Base-by-base conservation (phyloP, 2,888 invertebrate species). In the Diarsia mendica region DNA sequence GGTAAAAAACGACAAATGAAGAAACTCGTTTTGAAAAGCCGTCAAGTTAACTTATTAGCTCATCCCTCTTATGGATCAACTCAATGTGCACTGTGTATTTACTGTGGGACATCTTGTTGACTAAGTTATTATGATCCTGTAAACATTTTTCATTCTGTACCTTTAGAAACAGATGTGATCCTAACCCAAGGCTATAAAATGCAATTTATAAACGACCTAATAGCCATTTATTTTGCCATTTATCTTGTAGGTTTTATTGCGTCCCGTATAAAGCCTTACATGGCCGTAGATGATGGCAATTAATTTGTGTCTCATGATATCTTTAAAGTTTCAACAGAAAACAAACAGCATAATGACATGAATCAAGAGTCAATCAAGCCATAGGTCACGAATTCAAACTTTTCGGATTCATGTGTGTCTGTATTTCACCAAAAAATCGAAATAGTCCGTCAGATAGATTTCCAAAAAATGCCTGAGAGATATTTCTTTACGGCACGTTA, bases 191-290 rank as follows among this genome's bases (percentile, higher is more conserved):
- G 20, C 10, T 70, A 13, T 66, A 49, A 28, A 65, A 66, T 58
- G 23, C 51, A 55, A 67, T n/a, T n/a, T n/a, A n/a, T 67, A 60
- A 68, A 71, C 66, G 28, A 28, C 39, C 71, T 83, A 61, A 68
- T 68, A 74, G 18, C 20, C 28, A 55, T 83, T 72, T 65, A 71
- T 51, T 69, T 65, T 51, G 18, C 33, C 58, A 70, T 80, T 67
- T 55, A 65, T 67, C 67, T 80, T 74, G 46, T 44, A 51, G 1
- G 28, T 51, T 82, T 71, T 64, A 82, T 23, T 77, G 49, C 70
- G 9, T 67, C 33, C 48, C 44, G 10, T 49, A 44, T 79, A 53
- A 60, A 66, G 3, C 18, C 28, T n/a, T 72, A 72, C 15, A 61
- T 44, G 53, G 28, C 33, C 28, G 4, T 33, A 66, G 53, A 48